Base-by-base conservation (phyloP, 2,113 vertebrate species). In the Cacatua alba region DNA sequence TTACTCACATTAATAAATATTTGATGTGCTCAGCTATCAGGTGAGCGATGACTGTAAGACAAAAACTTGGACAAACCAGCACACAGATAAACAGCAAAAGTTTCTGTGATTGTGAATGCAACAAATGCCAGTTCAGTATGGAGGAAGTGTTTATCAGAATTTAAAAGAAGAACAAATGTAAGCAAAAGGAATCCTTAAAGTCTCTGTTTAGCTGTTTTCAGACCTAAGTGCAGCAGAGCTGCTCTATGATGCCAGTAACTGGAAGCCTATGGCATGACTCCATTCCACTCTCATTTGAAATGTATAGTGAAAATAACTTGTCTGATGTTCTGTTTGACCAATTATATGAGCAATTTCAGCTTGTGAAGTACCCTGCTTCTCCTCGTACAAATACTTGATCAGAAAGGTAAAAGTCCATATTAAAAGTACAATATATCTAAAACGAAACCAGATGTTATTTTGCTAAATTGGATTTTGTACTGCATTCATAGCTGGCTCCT, bases 271-370 rank as follows among this genome's bases (percentile, higher is more conserved):
- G 69, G 59, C 62, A 51, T 5, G 39, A 8, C 11, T 46, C 29
- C 39, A 43, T 90, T 41, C 43, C 72, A 26, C 43, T 88, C 43
- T 82, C 49, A 68, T 51, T 90, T 88, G 41, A 91, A 89, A 90
- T 77, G 41, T 44, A 53, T 39, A 49, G 81, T 48, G 6, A 81
- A 84, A 90, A 81, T 63, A 0, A 55, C 46, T 89, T 87, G 11
- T 77, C 67, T 88, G 65, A 95, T 86, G 29, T 63, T 81, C 69
- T 82, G 62, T 94, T 92, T 91, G 62, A 76, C 26, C 69, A 87
- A 52, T 71, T 88, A 62, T 8, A 67, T 7, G 33, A 90, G 57
- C 69, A 79, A 63, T 94, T 89, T 69, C 78, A 82, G 74, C 62
- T 79, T 67, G n/a, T 89, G 77, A 91, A 89, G 67, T 26, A 80